These are phyloP conservation scores for Rhizomys pruinosus DNA, from an alignment of 2,113 vertebrate genomes.

Conservation along the genomic window DNA sequence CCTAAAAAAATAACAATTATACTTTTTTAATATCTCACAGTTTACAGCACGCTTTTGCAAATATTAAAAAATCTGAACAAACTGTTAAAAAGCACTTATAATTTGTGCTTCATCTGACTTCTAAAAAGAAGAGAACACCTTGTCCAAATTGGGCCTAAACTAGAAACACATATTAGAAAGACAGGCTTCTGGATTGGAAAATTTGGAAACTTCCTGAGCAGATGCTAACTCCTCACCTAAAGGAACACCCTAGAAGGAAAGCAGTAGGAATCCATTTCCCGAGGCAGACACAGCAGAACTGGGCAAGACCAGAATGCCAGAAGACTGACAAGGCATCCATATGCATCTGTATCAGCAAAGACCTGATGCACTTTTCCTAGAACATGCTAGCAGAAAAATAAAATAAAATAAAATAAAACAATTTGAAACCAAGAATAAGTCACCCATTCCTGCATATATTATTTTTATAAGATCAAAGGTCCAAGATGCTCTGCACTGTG, in stretches of 20 bases:
- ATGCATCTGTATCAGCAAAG: not conserved
- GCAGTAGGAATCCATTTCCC: not conserved
- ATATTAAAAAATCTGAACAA: constrained; percentile 1
- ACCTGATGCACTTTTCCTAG: constrained; percentile 25
- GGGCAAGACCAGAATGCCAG: too few species aligned
- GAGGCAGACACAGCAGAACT: not conserved
- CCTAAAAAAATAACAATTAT: not conserved
- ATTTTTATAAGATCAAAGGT: too few species aligned
- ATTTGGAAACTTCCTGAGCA: not conserved
- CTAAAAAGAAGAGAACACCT: too few species aligned
- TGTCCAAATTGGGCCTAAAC: too few species aligned
- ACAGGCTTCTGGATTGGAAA: not conserved
- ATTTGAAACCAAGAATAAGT: not conserved
- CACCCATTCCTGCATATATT: not conserved
- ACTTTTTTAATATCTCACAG: not conserved
- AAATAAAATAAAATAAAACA: too few species aligned
- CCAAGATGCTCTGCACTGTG: not conserved
- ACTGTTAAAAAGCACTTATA: not conserved
- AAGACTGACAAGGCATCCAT: not conserved
- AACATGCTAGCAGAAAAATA: constrained; percentile 30
- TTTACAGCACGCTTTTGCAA: not conserved
- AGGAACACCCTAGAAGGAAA: not conserved
- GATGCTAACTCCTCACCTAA: not conserved
- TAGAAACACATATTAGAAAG: too few species aligned
- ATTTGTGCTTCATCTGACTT: constrained; percentile 20